Evolutionary conservation across 2,113 vertebrate species (phyloP).

Genomic region (Gallinago jamesoni): DNA sequence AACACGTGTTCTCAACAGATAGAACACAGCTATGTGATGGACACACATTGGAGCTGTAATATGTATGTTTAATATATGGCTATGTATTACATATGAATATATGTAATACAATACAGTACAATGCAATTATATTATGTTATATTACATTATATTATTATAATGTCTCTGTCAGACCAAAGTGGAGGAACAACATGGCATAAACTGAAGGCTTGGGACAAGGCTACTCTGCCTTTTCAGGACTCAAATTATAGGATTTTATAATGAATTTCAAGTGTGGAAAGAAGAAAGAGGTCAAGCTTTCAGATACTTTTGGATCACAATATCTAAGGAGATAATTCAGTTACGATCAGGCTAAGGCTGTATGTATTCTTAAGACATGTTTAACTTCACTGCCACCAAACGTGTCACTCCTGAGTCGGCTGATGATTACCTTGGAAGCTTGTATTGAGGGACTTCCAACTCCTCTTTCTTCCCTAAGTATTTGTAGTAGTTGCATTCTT

Average conservation of each 20-base stretch:
- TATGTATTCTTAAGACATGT: background rate
- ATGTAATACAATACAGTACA: background rate
- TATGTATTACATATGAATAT: no score
- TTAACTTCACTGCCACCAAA: background rate
- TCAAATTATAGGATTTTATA: background rate
- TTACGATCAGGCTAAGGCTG: background rate
- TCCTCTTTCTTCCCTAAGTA: background rate
- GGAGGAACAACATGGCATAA: background rate
- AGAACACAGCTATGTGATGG: background rate
- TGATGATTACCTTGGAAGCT: background rate
- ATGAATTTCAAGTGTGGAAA: background rate
- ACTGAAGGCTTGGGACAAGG: background rate
- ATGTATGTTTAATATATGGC: no score
- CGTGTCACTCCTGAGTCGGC: background rate
- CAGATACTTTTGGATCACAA: background rate
- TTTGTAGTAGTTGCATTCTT: background rate
- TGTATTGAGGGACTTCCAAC: background rate
- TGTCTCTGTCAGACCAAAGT: background rate
- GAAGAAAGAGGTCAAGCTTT: background rate
- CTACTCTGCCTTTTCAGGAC: background rate
- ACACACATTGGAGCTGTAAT: background rate
- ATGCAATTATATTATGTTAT: no score
- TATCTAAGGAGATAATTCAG: background rate
- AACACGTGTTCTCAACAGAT: background rate
- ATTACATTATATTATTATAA: background rate